These are phyloP conservation scores for Intellagama lesueurii DNA, from an alignment of 2,797 vertebrate species.

Conservation along the genomic window DNA sequence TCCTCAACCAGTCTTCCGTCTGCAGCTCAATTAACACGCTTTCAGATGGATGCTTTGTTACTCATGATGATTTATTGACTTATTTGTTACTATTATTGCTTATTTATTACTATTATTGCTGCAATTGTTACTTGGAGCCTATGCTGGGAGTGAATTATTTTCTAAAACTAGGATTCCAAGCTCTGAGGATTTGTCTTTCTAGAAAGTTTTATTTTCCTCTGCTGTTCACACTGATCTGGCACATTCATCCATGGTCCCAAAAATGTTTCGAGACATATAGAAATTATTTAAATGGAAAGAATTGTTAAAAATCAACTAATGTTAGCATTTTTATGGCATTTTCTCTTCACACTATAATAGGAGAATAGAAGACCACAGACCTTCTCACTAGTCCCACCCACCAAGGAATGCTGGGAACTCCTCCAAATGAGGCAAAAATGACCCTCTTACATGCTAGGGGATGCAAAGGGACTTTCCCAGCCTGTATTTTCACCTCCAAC, in stretches of 20 bases:
- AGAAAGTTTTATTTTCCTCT: not conserved
- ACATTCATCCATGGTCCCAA: not conserved
- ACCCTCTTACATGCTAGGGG: too few relatives aligned
- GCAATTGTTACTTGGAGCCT: too few relatives aligned
- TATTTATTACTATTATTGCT: too few relatives aligned
- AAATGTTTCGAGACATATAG: not conserved
- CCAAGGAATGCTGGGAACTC: too few relatives aligned
- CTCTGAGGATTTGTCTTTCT: not conserved
- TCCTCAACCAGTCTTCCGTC: not conserved
- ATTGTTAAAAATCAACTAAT: not conserved
- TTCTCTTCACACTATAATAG: not conserved
- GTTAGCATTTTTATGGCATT: not conserved
- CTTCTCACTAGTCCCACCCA: not conserved
- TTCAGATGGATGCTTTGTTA: not conserved
- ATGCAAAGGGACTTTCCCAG: too few relatives aligned
- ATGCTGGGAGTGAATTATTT: too few relatives aligned
- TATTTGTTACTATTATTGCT: too few relatives aligned
- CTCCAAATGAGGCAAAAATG: too few relatives aligned
- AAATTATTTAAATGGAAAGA: not conserved
- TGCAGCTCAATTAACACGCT: not conserved
- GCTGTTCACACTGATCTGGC: not conserved
- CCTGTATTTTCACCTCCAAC: too few relatives aligned
- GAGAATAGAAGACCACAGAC: not conserved
- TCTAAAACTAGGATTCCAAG: too few relatives aligned
- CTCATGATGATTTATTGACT: too few relatives aligned